Conservation (phyloP, 92 coral and sea anemone species). For the Epizoanthus stellaris region DNA sequence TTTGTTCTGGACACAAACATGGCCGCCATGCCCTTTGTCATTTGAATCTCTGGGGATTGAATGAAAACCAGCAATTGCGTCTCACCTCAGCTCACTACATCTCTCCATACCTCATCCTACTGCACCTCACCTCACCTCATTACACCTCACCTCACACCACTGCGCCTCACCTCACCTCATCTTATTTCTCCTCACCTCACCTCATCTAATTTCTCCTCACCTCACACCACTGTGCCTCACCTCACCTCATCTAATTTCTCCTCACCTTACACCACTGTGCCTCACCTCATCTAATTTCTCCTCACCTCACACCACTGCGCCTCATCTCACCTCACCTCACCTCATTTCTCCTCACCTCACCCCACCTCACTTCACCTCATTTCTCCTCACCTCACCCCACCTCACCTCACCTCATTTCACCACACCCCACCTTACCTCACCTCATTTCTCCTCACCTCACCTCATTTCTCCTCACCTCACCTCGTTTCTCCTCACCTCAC, state of each 20-base stretch:
- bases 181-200: neutral
- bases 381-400: neutral
- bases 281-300: neutral
- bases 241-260: neutral
- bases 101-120: neutral
- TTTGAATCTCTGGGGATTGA: no score
- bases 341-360: neutral
- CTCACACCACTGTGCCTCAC: neutral
- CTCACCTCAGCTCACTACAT: neutral
- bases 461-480: no score
- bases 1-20: no score
- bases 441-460: no score
- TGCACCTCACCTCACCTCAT: neutral
- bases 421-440: no score
- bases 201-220: neutral
- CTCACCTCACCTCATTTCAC: neutral
- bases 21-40: no score
- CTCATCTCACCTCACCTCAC: slow-evolving; percentile 5
- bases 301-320: no score
- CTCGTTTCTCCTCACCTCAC: no score
- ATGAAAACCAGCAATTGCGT: no score
- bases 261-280: no score
- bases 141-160: neutral
- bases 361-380: neutral
- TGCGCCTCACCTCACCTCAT: neutral